Evolutionary conservation across 2,113 vertebrate species (phyloP).

Genomic region (Rhinichthys klamathensis): DNA sequence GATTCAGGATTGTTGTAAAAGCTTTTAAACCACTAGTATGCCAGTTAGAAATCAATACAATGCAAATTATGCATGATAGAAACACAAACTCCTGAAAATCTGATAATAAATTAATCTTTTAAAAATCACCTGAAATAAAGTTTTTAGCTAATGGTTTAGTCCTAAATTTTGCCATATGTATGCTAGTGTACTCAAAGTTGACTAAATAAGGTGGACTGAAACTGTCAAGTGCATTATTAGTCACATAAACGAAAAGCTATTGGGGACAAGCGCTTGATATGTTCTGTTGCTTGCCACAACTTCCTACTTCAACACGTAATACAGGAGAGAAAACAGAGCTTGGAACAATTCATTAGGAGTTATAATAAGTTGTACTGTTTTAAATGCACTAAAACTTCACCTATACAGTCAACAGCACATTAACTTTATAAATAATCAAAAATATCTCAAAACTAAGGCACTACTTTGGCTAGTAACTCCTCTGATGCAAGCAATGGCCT

Average conservation of each 20-base stretch:
- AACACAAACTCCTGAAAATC: too few relatives aligned
- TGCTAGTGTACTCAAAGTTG: background rate
- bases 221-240: background rate
- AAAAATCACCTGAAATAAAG: background rate
- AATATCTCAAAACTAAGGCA: background rate
- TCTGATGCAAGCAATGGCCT: background rate
- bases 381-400: background rate
- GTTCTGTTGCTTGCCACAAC: background rate
- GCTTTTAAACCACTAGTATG: too few relatives aligned
- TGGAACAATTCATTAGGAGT: background rate
- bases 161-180: background rate
- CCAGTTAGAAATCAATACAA: too few relatives aligned
- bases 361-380: background rate
- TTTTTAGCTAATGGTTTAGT: background rate
- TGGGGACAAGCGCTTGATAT: background rate
- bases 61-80: too few relatives aligned
- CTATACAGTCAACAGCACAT: background rate
- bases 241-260: background rate
- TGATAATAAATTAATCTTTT: background rate
- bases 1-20: background rate
- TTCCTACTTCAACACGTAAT: background rate
- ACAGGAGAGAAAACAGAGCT: background rate
- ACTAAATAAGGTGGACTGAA: background rate
- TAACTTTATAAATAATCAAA: too few relatives aligned
- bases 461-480: background rate